phyloP scores from a whole-genome alignment of 2,888 invertebrate species.

The Encarsia formosa region DNA sequence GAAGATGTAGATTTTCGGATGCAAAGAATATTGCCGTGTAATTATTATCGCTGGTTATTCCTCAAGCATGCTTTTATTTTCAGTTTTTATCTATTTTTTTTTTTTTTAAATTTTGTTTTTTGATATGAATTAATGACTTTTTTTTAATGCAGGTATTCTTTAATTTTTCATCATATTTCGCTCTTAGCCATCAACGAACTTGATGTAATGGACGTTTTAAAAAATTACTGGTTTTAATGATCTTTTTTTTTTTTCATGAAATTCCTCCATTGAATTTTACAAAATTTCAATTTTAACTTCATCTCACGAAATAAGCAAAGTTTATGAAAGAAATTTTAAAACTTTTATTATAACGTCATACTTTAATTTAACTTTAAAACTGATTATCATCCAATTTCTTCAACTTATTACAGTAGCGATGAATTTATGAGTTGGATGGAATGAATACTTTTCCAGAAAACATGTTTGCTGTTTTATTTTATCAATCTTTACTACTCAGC shows the following conservation, averaged over 20 bases:
- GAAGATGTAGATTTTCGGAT: conserved; percentile 10
- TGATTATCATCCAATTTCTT: conserved; percentile 23
- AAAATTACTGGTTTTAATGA: not conserved
- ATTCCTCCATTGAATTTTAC: not conserved
- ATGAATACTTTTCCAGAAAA: not conserved
- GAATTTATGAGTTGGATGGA: conserved; percentile 18
- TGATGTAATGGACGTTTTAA: no score
- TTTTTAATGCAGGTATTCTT: no score
- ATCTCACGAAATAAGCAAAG: conserved; percentile 15
- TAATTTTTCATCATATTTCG: no score
- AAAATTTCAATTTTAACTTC: conserved; percentile 12
- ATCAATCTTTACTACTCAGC: no score
- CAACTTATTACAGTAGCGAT: conserved; percentile 21
- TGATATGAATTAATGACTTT: no score
- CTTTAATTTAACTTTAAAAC: conserved; percentile 24
- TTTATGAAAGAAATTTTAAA: conserved; percentile 13
- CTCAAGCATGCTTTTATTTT: conserved; percentile 17
- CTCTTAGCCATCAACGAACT: no score
- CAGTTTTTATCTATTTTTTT: no score
- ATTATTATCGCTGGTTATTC: conserved; percentile 24
- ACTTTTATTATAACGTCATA: conserved; percentile 11
- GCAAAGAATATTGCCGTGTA: conserved; percentile 15
- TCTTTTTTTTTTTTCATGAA: not conserved
- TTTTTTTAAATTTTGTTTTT: no score
- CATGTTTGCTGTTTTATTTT: no score